Evolutionary conservation across 2,113 vertebrate genomes (phyloP), one percentile per base, ranked within the genome.

Genomic region (Alosa alosa): DNA sequence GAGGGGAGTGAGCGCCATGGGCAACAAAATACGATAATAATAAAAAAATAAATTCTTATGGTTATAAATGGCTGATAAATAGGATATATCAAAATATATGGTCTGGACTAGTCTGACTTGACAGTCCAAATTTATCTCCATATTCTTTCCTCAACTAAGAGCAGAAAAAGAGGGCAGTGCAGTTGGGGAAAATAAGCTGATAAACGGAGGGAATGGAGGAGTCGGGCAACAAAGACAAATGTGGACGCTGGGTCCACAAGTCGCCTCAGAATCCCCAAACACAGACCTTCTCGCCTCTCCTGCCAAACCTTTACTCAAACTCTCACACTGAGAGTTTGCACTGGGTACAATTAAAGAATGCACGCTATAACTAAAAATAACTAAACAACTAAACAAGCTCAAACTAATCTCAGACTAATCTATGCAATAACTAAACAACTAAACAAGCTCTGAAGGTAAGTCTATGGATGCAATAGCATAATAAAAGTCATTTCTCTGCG

Each of bases 41-140:
- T 92, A 93, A 92, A 92, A 57, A 92, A 92, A 82, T 92, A 93
- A 93, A 93, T 89, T 91, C 90, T 90, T 92, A 89, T 88, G 86
- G 90, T 88, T 90, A 92, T 90, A 94, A 95, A 94, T 91, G 90
- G 88, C 91, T 87, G 88, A 95, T 90, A 94, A 96, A 94, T 93
- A 90, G 88, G 86, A 92, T 94, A 92, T 93, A 93, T 94, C 92
- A 93, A 90, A 92, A 91, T 88, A 85, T 92, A 92, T 90, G 87
- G 90, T 91, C 88, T 90, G 87, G 90, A 90, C 89, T 86, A 91
- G 83, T 85, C 87, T 89, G 92, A 86, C 91, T 91, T 93, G 93
- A 95, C 91, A 93, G 88, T 89, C 88, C 93, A 93, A 93, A 96
- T 95, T 94, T 95, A 95, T 96, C 93, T 96, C 93, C 93, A 95